phyloP scores from a whole-genome alignment of 1,140 invertebrate genomes.

The Lepidostoma basale region DNA sequence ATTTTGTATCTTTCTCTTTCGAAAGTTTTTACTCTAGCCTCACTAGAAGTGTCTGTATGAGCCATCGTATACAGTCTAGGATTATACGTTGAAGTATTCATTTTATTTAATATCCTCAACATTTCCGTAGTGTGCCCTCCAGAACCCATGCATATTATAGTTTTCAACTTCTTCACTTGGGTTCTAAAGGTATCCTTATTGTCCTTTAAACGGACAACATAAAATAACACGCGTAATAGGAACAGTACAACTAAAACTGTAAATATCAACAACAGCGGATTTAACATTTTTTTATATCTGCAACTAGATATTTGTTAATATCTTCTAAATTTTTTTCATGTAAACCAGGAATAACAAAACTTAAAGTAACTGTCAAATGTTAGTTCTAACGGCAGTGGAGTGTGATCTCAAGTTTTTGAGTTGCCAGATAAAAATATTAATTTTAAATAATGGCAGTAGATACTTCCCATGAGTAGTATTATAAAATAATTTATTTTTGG shows the following conservation, averaged over 20 bases:
- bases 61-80: constrained; percentile 82
- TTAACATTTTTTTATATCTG: constrained; percentile 14
- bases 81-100: constrained; percentile 66
- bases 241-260: not conserved
- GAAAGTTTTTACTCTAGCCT: constrained; percentile 65
- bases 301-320: no score
- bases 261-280: constrained; percentile 34
- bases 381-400: no score
- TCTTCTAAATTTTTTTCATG: no score
- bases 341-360: no score
- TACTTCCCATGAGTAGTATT: no score
- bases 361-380: no score
- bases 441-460: no score
- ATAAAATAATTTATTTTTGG: no score
- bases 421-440: no score
- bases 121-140: constrained; percentile 90
- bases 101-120: constrained; percentile 69
- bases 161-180: constrained; percentile 48
- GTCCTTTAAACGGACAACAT: constrained; percentile 3
- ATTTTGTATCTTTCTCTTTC: constrained; percentile 53
- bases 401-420: no score
- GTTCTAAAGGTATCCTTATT: not conserved
- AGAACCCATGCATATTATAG: constrained; percentile 58
- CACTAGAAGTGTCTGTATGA: constrained; percentile 77
- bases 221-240: constrained; percentile 14